Percentiles rank a stretch among this genome's conserved stretches.
Evolutionary conservation across 2,113 vertebrate genomes (phyloP).

Genomic region (Podilymbus podiceps): DNA sequence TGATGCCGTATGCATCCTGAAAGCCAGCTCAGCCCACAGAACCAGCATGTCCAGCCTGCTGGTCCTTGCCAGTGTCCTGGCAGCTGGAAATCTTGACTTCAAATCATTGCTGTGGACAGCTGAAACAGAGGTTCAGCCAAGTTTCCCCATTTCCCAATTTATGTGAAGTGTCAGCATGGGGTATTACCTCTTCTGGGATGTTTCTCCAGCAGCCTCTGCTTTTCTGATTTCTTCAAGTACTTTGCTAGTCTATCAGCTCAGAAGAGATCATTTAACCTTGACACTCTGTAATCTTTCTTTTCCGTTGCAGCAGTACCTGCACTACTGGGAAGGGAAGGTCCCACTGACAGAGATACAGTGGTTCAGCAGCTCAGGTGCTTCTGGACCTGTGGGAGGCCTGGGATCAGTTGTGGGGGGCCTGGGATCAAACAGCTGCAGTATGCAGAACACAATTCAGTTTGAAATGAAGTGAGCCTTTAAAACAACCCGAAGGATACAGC

Average conservation of each 20-base stretch:
- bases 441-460: not conserved
- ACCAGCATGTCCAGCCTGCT: not conserved
- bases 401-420: not conserved
- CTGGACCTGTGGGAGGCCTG: not conserved
- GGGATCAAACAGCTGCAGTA: not conserved
- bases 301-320: not conserved
- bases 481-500: not conserved
- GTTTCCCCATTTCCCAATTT: not conserved
- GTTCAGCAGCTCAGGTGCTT: not conserved
- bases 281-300: not conserved
- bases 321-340: not conserved
- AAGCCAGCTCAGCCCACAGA: not conserved
- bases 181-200: not conserved
- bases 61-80: not conserved
- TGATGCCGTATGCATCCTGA: not conserved
- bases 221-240: not conserved
- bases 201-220: not conserved
- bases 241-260: not conserved
- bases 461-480: not conserved
- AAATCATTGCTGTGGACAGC: not conserved
- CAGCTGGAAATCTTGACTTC: not conserved
- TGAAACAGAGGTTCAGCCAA: not conserved
- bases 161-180: not conserved
- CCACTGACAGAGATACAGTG: too few relatives aligned
- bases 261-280: not conserved